phyloP scores from a whole-genome alignment of 30 jellyfish, hydroid and myxozoan species.

The Aurelia aurita region DNA sequence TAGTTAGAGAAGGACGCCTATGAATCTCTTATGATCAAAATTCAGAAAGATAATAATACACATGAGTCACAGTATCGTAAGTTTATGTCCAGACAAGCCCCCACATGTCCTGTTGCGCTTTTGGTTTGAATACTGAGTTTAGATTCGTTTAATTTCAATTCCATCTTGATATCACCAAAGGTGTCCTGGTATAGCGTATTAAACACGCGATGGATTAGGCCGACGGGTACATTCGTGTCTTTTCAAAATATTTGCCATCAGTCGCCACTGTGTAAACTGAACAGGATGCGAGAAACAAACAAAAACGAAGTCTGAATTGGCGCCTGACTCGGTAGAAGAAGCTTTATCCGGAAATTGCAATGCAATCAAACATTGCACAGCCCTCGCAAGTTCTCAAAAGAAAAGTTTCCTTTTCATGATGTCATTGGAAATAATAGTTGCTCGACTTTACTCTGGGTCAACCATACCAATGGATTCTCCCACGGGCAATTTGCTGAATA shows the following conservation, averaged over 20 bases:
- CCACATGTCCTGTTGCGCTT: too few relatives aligned
- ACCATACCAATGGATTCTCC: too few relatives aligned
- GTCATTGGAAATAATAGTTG: neutral
- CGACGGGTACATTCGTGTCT: neutral
- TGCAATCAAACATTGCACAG: slow-evolving; percentile 26
- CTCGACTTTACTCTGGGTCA: neutral
- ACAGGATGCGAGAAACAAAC: slow-evolving; percentile 36
- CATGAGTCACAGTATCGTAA: too few relatives aligned
- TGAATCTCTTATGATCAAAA: too few relatives aligned
- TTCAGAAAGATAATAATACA: too few relatives aligned
- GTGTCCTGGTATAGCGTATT: neutral
- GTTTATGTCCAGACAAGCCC: too few relatives aligned
- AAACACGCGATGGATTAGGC: neutral
- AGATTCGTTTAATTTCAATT: too few relatives aligned
- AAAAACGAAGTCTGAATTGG: slow-evolving; percentile 9
- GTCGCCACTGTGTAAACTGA: slow-evolving; percentile 39
- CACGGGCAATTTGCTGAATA: too few relatives aligned
- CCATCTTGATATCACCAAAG: too few relatives aligned
- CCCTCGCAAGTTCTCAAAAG: slow-evolving; percentile 6
- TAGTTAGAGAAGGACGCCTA: too few relatives aligned
- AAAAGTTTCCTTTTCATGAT: neutral
- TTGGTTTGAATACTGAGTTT: too few relatives aligned
- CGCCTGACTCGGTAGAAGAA: slow-evolving; percentile 19
- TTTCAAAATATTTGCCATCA: neutral
- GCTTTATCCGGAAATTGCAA: slow-evolving; percentile 45